Conservation (phyloP, 2,888 invertebrate species). For the Empis livida region DNA sequence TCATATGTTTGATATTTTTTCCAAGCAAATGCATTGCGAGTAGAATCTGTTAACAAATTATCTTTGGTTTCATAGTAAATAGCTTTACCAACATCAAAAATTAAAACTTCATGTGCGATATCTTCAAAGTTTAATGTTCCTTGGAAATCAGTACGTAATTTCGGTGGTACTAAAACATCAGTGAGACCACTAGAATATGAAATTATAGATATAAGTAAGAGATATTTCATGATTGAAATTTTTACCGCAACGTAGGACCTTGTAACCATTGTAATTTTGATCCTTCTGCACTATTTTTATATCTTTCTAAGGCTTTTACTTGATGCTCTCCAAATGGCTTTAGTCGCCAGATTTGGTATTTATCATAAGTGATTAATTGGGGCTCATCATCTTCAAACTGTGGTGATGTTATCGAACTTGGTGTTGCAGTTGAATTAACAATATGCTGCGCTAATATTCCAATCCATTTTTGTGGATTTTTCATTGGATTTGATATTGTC, state of each 20-base stretch:
- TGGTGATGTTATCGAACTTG: constrained; percentile 18
- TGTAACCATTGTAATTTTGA: constrained; percentile 47
- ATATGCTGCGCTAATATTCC: constrained; percentile 33
- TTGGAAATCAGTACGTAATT: constrained; percentile 35
- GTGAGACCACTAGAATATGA: constrained; percentile 37
- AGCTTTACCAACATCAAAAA: constrained; percentile 62
- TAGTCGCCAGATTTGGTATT: constrained; percentile 40
- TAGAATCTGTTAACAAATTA: constrained; percentile 1
- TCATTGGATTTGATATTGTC: constrained; percentile 30
- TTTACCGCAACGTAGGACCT: constrained; percentile 38
- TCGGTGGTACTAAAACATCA: constrained; percentile 62
- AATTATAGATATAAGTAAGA: neutral
- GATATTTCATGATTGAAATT: neutral
- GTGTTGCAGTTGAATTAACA: constrained; percentile 23
- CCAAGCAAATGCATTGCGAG: constrained; percentile 54
- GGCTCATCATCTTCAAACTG: constrained; percentile 14
- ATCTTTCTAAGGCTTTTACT: constrained; percentile 33
- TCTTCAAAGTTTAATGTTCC: constrained; percentile 44
- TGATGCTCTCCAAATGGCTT: constrained; percentile 36
- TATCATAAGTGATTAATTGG: constrained; percentile 31
- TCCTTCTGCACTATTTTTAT: constrained; percentile 36
- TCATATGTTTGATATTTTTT: constrained; percentile 55
- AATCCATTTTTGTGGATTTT: constrained; percentile 34
- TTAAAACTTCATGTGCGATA: constrained; percentile 51
- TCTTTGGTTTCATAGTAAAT: constrained; percentile 52